Percentiles rank a stretch among this genome's conserved stretches.
Evolutionary conservation across 2,888 invertebrate species (phyloP).

Genomic region (Rhorus exstirpatorius): DNA sequence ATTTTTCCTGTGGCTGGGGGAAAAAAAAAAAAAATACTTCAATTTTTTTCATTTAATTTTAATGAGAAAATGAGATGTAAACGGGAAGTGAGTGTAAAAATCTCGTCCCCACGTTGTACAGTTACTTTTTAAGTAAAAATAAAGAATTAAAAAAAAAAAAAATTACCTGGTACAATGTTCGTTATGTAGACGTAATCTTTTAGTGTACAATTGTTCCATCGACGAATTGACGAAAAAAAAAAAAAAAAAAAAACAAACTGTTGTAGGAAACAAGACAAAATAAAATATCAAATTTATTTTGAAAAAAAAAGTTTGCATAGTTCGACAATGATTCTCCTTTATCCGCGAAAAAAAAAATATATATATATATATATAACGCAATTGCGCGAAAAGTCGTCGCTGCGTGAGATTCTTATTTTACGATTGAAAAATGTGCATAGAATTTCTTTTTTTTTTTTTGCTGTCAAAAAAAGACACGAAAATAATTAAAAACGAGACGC

Average conservation of each 20-base stretch:
- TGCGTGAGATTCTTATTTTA: not conserved
- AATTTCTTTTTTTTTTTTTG: not conserved
- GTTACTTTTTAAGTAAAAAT: constrained; percentile 43
- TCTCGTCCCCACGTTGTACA: constrained; percentile 28
- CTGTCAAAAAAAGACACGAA: constrained; percentile 6
- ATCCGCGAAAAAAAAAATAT: not conserved
- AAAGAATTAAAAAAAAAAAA: not conserved
- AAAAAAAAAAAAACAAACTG: not conserved
- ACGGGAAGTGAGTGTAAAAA: constrained; percentile 10
- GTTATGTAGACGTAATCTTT: constrained; percentile 32
- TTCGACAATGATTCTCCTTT: constrained; percentile 19
- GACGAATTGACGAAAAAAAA: not conserved
- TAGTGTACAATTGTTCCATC: constrained; percentile 18
- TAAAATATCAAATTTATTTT: constrained; percentile 62
- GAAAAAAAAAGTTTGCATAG: constrained; percentile 16
- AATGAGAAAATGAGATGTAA: constrained; percentile 28
- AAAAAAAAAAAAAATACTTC: not conserved
- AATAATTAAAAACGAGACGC: no score
- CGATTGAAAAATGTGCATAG: constrained; percentile 18
- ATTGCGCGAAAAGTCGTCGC: not conserved
- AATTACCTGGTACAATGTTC: constrained; percentile 26
- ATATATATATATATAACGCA: no score
- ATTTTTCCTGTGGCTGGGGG: no score
- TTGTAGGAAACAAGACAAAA: constrained; percentile 44
- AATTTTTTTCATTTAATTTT: not conserved